phyloP scores from a whole-genome alignment of 2,888 invertebrate genomes.

The Idaea biselata region DNA sequence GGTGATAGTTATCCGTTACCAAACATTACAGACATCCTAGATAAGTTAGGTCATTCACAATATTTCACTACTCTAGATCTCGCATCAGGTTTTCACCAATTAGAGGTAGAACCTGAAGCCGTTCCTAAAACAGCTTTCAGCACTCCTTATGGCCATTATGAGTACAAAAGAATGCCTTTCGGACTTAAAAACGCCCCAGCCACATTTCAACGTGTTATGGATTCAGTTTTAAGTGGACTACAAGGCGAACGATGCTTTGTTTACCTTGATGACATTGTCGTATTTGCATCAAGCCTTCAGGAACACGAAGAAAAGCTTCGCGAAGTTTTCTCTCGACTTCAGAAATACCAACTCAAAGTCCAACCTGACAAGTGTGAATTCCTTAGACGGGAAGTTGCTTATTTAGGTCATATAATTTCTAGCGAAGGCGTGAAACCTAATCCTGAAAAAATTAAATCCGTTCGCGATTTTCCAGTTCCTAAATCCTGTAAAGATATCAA shows the following conservation, averaged over 20 bases:
- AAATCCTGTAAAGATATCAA: constrained; percentile 15
- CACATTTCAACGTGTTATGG: constrained; percentile 9
- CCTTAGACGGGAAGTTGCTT: constrained; percentile 9
- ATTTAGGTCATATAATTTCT: constrained; percentile 27
- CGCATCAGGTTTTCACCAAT: constrained; percentile 42
- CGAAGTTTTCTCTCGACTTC: background rate
- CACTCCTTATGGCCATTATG: background rate
- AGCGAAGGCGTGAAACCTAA: constrained; percentile 26
- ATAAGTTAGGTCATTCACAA: constrained; percentile 26
- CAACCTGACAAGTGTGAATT: constrained; percentile 2
- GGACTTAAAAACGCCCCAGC: constrained; percentile 7
- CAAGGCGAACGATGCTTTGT: background rate
- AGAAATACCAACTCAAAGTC: background rate
- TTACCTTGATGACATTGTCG: background rate
- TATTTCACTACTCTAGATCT: constrained; percentile 23
- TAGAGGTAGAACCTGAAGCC: constrained; percentile 16
- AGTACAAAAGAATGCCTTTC: constrained; percentile 9
- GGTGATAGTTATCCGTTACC: constrained; percentile 5
- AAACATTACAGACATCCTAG: constrained; percentile 23
- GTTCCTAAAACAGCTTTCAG: constrained; percentile 4
- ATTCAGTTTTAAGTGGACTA: constrained; percentile 1
- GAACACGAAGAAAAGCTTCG: constrained; percentile 4
- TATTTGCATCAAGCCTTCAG: background rate
- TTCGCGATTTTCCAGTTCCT: constrained; percentile 17
- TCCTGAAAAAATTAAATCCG: constrained; percentile 20